Conservation (phyloP, 2,797 vertebrate genomes). For the Glossophaga mutica region DNA sequence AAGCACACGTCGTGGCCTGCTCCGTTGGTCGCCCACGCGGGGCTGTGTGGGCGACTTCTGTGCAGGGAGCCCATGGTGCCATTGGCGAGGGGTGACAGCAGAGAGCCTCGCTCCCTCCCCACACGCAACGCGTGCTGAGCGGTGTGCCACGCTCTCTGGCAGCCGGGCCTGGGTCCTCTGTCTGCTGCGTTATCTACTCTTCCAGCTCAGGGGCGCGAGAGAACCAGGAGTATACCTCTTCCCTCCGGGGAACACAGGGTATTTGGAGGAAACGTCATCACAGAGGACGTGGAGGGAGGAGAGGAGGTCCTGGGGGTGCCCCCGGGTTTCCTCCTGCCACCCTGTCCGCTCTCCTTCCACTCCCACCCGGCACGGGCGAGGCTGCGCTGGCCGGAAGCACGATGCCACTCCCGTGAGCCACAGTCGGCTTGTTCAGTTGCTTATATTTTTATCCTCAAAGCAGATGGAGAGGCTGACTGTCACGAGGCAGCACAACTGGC, state of each 20-base stretch:
- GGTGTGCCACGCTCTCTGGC: not conserved
- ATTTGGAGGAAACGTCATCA: not conserved
- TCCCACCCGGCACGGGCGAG: not conserved
- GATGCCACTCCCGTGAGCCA: not conserved
- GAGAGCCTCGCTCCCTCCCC: not conserved
- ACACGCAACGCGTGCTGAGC: fast-evolving
- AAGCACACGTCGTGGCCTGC: not conserved
- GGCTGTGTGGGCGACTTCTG: not conserved
- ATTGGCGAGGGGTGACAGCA: not conserved
- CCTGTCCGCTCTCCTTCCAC: not conserved
- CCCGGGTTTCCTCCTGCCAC: not conserved
- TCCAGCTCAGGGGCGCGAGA: not conserved
- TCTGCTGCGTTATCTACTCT: not conserved
- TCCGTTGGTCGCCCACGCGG: fast-evolving
- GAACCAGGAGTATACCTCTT: not conserved
- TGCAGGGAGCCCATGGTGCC: not conserved
- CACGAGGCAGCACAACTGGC: not conserved
- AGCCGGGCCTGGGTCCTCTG: not conserved
- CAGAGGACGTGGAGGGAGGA: not conserved
- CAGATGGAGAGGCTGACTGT: not conserved
- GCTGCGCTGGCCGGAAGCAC: fast-evolving
- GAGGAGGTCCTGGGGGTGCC: not conserved
- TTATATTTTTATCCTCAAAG: constrained; percentile 30
- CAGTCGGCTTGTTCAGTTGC: not conserved
- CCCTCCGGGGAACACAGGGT: not conserved